Percentiles rank a stretch among this genome's conserved stretches.
phyloP scores from a whole-genome alignment of 2,797 vertebrate species.

The Sebastes taczanowskii region DNA sequence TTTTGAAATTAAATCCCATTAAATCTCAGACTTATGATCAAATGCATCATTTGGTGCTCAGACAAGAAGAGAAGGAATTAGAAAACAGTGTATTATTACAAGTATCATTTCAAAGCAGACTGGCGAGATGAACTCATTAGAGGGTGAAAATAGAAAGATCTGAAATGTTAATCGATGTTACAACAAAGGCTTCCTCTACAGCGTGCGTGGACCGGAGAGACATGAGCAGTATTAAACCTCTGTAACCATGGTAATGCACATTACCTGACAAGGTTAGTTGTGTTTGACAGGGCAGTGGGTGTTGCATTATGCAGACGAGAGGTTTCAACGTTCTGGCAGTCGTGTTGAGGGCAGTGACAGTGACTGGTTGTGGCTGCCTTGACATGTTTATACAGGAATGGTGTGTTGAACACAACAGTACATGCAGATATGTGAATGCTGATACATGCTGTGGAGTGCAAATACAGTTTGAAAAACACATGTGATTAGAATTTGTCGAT shows the following conservation, averaged over 20 bases:
- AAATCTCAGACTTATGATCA: constrained; percentile 25
- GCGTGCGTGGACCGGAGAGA: not conserved
- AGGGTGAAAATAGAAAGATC: constrained; percentile 34
- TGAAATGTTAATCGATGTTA: constrained; percentile 57
- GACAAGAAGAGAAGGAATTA: constrained; percentile 9
- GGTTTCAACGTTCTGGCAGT: constrained; percentile 28
- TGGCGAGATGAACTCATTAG: constrained; percentile 37
- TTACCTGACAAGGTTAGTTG: constrained; percentile 59
- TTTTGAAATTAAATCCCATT: not conserved
- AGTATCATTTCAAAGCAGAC: constrained; percentile 30
- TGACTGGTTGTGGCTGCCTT: constrained; percentile 14
- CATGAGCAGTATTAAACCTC: not conserved
- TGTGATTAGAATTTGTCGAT: not conserved
- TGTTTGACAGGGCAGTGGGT: constrained; percentile 49
- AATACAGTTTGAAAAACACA: not conserved
- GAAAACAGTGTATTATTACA: not conserved
- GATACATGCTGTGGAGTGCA: not conserved
- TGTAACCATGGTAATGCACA: constrained; percentile 60
- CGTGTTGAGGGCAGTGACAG: constrained; percentile 32
- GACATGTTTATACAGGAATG: constrained; percentile 13
- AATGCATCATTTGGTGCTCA: constrained; percentile 9
- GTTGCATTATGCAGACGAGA: constrained; percentile 47
- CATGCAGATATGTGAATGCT: constrained; percentile 1
- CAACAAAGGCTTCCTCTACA: not conserved
- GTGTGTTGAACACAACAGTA: not conserved